Conservation (phyloP, 1,140 invertebrate species). For the Leguminivora glycinivorella region DNA sequence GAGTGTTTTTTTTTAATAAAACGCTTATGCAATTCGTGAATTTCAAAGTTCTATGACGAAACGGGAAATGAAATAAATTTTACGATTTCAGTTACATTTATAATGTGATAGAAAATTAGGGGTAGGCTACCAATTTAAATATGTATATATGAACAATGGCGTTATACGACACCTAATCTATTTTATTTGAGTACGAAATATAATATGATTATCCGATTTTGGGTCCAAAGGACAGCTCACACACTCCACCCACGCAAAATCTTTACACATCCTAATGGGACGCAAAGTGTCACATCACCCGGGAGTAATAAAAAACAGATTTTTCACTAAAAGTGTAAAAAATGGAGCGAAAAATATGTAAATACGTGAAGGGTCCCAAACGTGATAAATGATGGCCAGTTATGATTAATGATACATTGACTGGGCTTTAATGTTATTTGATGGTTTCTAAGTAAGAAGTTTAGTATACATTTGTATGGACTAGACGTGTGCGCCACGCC, state of each 20-base stretch:
- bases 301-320: constrained; percentile 21
- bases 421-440: constrained; percentile 13
- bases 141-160: too few relatives aligned
- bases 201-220: neutral
- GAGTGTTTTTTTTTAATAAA: too few relatives aligned
- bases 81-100: too few relatives aligned
- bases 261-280: neutral
- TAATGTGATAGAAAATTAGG: too few relatives aligned
- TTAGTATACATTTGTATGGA: too few relatives aligned
- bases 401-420: constrained; percentile 18
- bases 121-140: too few relatives aligned
- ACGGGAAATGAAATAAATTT: too few relatives aligned
- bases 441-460: neutral
- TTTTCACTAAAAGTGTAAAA: constrained; percentile 28
- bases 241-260: neutral
- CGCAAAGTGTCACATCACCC: constrained; percentile 21
- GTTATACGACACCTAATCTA: too few relatives aligned
- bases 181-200: too few relatives aligned
- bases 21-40: too few relatives aligned
- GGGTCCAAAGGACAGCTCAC: neutral
- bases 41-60: too few relatives aligned
- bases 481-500: too few relatives aligned
- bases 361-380: constrained; percentile 11
- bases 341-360: constrained; percentile 17
- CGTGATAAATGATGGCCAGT: constrained; percentile 22